These are phyloP conservation scores for Hippocampus zosterae DNA, from an alignment of 2,113 vertebrate species.

Conservation along the genomic window DNA sequence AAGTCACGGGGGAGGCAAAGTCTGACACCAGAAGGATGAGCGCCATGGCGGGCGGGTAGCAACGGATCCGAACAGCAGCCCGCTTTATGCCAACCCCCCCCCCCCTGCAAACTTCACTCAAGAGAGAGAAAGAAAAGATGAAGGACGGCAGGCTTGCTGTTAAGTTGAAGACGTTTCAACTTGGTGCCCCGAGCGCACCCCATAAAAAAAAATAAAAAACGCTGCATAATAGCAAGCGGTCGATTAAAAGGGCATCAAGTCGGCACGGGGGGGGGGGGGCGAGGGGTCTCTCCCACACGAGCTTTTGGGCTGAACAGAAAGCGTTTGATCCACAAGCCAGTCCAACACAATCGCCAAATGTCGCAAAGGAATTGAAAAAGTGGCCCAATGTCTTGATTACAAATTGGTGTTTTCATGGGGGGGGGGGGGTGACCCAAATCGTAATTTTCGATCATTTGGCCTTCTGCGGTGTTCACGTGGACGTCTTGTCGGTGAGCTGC, in stretches of 20 bases:
- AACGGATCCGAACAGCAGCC: not conserved
- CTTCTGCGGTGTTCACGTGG: no score
- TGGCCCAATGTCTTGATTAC: no score
- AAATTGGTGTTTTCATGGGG: no score
- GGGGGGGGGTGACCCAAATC: no score
- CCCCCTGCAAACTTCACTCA: not conserved
- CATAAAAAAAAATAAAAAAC: not conserved
- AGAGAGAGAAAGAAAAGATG: not conserved
- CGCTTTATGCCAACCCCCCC: not conserved
- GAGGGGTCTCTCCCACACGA: no score
- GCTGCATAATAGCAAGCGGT: not conserved
- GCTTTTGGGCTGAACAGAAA: no score
- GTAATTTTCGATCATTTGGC: no score
- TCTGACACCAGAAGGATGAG: not conserved
- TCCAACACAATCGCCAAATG: no score
- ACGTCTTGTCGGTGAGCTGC: no score
- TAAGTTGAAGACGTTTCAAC: not conserved
- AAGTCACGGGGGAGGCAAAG: conserved; percentile 58
- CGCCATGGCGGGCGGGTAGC: not conserved
- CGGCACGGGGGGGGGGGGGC: no score
- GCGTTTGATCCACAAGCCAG: no score
- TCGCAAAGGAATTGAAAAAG: no score
- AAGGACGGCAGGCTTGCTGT: not conserved
- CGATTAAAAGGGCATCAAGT: not conserved
- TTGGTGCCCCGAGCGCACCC: not conserved